A percentile compares a stretch with the other conserved stretches of the same genome.
Evolutionary conservation across 1,140 invertebrate species (phyloP).

Genomic region (Drosophila santomea): DNA sequence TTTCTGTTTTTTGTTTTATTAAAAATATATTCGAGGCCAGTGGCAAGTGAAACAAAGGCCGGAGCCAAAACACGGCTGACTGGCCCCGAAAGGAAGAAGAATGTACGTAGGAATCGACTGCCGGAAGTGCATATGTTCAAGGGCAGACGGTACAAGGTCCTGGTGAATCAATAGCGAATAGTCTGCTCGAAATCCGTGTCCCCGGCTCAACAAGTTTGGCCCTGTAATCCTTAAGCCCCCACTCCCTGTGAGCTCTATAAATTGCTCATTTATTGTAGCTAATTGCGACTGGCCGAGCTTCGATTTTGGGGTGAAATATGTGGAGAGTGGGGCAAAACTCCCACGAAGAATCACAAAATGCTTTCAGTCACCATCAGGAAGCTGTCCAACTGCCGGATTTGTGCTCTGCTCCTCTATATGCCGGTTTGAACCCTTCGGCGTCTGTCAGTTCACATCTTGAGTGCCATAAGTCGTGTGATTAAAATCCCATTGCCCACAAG

Average conservation of each 20-base stretch:
- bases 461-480: slow-evolving; percentile 85
- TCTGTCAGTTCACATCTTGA: slow-evolving; percentile 83
- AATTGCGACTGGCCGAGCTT: slow-evolving; percentile 74
- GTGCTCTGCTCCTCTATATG: slow-evolving; percentile 5
- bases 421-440: slow-evolving; percentile 66
- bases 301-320: slow-evolving; percentile 34
- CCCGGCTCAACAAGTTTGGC: slow-evolving; percentile 29
- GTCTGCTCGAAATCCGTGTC: slow-evolving; percentile 5
- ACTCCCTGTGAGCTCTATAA: slow-evolving; percentile 45
- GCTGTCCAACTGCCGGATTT: slow-evolving; percentile 48
- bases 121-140: slow-evolving; percentile 78
- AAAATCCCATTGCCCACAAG: slow-evolving; percentile 84
- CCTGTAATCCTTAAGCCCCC: slow-evolving; percentile 32
- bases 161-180: slow-evolving; percentile 55
- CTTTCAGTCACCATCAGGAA: slow-evolving; percentile 71
- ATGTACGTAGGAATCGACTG: slow-evolving; percentile 13
- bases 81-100: slow-evolving; percentile 36
- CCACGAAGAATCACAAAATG: slow-evolving; percentile 81
- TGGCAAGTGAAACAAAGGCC: slow-evolving; percentile 59
- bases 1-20: slow-evolving; percentile 67
- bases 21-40: slow-evolving; percentile 62
- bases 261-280: slow-evolving; percentile 85
- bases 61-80: slow-evolving; percentile 37
- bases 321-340: slow-evolving; percentile 39
- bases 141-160: slow-evolving; percentile 60